These are phyloP conservation scores for Drosophila ananassae DNA, from an alignment of 1,140 invertebrate genomes.

Conservation along the genomic window DNA sequence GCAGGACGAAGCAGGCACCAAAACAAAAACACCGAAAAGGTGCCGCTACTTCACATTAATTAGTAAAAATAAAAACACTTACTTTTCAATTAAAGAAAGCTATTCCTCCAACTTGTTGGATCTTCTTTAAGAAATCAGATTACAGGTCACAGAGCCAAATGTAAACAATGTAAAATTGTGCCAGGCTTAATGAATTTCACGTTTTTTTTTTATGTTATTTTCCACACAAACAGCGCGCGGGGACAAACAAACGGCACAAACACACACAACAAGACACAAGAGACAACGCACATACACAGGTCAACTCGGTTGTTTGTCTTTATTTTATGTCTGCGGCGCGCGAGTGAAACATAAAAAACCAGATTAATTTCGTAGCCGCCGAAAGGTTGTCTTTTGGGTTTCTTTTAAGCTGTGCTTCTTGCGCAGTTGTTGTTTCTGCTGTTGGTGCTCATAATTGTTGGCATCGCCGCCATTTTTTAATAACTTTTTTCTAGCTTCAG, in stretches of 20 bases:
- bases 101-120: constrained; percentile 14
- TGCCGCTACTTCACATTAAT: neutral
- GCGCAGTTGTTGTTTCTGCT: constrained; percentile 48
- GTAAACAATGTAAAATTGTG: constrained; percentile 74
- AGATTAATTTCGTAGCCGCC: constrained; percentile 71
- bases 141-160: constrained; percentile 35
- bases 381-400: constrained; percentile 44
- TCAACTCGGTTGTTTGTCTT: constrained; percentile 31
- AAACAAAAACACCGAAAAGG: constrained; percentile 66
- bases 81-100: constrained; percentile 9
- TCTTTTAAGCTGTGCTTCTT: constrained; percentile 71
- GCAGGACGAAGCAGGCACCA: constrained; percentile 65
- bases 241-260: constrained; percentile 39
- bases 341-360: constrained; percentile 78
- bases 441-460: constrained; percentile 53
- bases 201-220: constrained; percentile 72
- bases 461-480: constrained; percentile 67
- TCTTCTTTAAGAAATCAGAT: too few relatives aligned
- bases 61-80: constrained; percentile 15
- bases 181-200: constrained; percentile 50
- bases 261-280: constrained; percentile 29
- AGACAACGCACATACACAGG: constrained; percentile 35
- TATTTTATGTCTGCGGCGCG: constrained; percentile 63
- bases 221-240: constrained; percentile 49
- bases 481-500: constrained; percentile 16